Percentiles rank a stretch among this genome's conserved stretches.
These are phyloP conservation scores for Bradynema listronoti DNA, from an alignment of 1,140 invertebrate species.

Conservation along the genomic window DNA sequence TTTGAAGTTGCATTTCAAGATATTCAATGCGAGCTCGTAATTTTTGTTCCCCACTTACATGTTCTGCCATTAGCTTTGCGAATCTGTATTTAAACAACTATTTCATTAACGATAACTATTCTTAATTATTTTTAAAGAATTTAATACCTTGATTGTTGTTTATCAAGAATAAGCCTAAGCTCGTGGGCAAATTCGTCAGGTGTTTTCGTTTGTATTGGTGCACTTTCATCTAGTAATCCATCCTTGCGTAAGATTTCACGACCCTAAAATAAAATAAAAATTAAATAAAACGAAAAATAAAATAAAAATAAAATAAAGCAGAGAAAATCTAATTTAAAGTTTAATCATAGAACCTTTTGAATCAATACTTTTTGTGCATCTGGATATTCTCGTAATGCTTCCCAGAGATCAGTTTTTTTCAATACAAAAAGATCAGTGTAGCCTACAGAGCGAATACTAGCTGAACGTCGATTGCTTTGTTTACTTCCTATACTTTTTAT, in stretches of 20 bases:
- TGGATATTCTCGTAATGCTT: conserved; percentile 72
- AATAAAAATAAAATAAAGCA: conserved; percentile 2
- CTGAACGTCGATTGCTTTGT: conserved; percentile 60
- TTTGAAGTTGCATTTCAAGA: conserved; percentile 21
- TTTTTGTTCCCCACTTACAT: conserved; percentile 33
- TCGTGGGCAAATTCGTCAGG: conserved; percentile 61
- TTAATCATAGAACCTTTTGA: conserved; percentile 60
- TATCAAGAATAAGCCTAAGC: conserved; percentile 64
- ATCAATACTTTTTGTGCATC: conserved; percentile 80
- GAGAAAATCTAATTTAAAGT: no score
- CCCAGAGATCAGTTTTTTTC: conserved; percentile 62
- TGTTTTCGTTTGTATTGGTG: conserved; percentile 61
- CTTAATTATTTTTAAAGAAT: conserved; percentile 10
- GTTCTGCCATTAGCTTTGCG: conserved; percentile 32
- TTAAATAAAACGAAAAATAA: no score
- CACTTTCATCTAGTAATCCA: conserved; percentile 77
- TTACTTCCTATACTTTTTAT: conserved; percentile 40
- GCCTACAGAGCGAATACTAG: conserved; percentile 59
- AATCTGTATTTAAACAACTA: conserved; percentile 21
- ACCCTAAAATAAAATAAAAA: conserved; percentile 60
- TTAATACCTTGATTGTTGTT: conserved; percentile 65
- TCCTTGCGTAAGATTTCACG: conserved; percentile 86
- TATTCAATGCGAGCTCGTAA: conserved; percentile 13
- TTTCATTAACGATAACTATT: conserved; percentile 8
- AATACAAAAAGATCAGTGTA: conserved; percentile 61